A percentile compares a stretch with the other conserved stretches of the same genome.
These are phyloP conservation scores for Scaptomyza tumidula DNA, from an alignment of 2,888 invertebrate genomes.

Conservation along the genomic window DNA sequence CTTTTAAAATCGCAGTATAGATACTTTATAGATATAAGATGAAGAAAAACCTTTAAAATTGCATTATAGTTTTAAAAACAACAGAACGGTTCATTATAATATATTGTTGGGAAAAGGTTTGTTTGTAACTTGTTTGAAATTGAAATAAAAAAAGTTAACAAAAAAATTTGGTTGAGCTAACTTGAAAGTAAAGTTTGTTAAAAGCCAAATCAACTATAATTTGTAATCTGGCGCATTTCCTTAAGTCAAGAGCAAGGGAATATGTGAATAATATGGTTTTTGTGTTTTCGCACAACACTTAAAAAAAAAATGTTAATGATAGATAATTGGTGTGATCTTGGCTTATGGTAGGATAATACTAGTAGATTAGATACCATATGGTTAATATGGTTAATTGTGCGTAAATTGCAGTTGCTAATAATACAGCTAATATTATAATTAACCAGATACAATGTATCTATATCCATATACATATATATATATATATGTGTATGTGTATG, in stretches of 20 bases:
- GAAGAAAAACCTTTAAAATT: no score
- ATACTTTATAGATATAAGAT: no score
- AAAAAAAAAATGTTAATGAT: slow-evolving; percentile 3
- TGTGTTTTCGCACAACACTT: not conserved
- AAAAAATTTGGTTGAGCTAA: no score
- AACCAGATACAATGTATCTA: slow-evolving; percentile 39
- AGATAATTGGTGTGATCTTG: slow-evolving; percentile 20
- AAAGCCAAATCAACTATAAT: not conserved
- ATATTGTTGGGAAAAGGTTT: no score
- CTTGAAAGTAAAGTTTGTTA: no score
- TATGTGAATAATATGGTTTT: not conserved
- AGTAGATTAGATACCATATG: slow-evolving; percentile 22
- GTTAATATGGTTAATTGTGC: slow-evolving; percentile 23
- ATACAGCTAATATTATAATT: slow-evolving; percentile 31
- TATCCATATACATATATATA: slow-evolving; percentile 6
- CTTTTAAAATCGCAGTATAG: no score
- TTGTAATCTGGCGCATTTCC: not conserved
- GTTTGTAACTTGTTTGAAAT: no score
- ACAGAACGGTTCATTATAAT: no score
- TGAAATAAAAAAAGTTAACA: no score
- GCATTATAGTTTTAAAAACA: no score
- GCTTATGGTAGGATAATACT: slow-evolving; percentile 6
- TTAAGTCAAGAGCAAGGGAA: not conserved
- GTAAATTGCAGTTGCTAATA: slow-evolving; percentile 40
- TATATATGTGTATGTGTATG: slow-evolving; percentile 7